Evolutionary conservation across 37 sponge, comb jelly and placozoan genomes (phyloP), one percentile per base, ranked within the genome.

Genomic region (Ephydatia muelleri): DNA sequence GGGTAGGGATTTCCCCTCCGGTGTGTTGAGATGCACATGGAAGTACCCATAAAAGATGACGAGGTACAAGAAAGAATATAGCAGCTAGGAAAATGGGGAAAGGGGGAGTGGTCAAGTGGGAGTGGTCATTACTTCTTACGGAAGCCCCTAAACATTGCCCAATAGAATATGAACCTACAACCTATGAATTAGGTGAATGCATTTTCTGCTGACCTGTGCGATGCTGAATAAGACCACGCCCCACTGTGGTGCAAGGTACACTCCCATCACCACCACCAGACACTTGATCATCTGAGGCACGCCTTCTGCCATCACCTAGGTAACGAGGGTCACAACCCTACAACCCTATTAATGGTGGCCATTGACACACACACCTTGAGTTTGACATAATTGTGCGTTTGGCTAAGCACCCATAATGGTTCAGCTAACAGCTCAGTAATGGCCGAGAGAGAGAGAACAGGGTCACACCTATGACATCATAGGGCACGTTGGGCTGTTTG

Each of bases 341-440:
- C 21, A 11, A 71, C 72, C 72, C 19, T 25, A 73, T 33, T 37
- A 9, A 37, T 38, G 11, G 47, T 37, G 23, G 9, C 76, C 30
- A 5, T 5, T 14, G 19, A 5, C 12, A 57, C 19, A 14, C 29
- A 1, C n/a, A 97, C 97, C 92, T 91, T 95, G 39, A 93, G 80
- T 8, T 71, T 67, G 34, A 92, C 84, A 72, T 87, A 84, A 26
- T 87, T 82, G 34, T 80, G 38, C 0, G 57, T 36, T 76, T 95
- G 93, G 0, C 82, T 89, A 65, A 97, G 48, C 38, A 97, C 70
- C 77, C 83, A 89, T 0, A 95, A 82, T 40, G 99, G 99, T 80
- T 99, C 99, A 13, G 87, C 90, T 1, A 80, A 34, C 37, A 96
- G 72, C 76, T 94, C 96, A n/a, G 87, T 12, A 6, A 99, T 84